Evolutionary conservation across 2,888 invertebrate genomes (phyloP).

Genomic region (Archips crataeganus): DNA sequence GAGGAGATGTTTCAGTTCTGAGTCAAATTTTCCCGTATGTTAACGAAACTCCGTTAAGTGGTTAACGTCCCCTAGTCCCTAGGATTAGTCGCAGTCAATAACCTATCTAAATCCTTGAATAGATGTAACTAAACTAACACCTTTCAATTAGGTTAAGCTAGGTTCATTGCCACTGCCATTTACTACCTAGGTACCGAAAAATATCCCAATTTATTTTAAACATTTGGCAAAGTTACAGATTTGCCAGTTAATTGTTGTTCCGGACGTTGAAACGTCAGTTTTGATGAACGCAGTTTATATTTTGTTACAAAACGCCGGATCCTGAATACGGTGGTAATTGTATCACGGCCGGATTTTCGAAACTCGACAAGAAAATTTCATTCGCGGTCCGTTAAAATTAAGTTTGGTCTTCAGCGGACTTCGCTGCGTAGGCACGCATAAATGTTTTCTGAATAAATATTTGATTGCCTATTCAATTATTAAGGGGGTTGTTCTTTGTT

Average conservation of each 20-base stretch:
- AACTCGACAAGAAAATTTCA: constrained; percentile 48
- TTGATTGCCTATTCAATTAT: constrained; percentile 58
- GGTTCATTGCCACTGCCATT: too few species aligned
- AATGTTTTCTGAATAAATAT: constrained; percentile 58
- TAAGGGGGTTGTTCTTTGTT: constrained; percentile 38
- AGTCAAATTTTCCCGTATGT: too few species aligned
- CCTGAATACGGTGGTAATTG: constrained; percentile 42
- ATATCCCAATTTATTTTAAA: not conserved
- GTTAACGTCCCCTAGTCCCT: too few species aligned
- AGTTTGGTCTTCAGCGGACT: constrained; percentile 47
- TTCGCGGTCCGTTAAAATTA: constrained; percentile 49
- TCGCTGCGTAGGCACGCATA: constrained; percentile 47
- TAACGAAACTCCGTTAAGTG: too few species aligned
- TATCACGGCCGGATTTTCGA: constrained; percentile 46
- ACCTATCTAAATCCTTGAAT: too few species aligned
- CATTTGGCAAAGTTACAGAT: not conserved
- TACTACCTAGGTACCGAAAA: not conserved
- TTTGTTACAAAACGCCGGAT: constrained; percentile 15
- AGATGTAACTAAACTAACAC: too few species aligned
- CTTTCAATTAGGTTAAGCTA: too few species aligned
- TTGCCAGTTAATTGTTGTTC: constrained; percentile 3
- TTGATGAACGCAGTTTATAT: constrained; percentile 16
- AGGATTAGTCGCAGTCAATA: too few species aligned
- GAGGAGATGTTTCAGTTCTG: too few species aligned
- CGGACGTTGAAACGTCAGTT: constrained; percentile 14